Evolutionary conservation across 2,113 vertebrate genomes (phyloP), one percentile per base, ranked within the genome.

Genomic region (Camelus bactrianus): DNA sequence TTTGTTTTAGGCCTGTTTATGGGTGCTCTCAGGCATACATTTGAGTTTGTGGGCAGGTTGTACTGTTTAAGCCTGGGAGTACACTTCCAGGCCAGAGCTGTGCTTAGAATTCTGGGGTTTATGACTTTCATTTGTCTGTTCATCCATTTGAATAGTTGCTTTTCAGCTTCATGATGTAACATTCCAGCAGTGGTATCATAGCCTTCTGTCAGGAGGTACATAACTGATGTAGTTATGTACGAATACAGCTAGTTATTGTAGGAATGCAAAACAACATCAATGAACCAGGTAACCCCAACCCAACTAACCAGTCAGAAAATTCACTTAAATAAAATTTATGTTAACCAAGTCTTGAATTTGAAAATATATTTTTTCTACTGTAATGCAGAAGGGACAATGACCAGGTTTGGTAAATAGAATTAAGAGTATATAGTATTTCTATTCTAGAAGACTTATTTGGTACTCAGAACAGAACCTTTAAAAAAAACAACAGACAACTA

Each of bases 261-360:
- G 38, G 85, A 82, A 82, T 86, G 26, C 42, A 35, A 94, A 84
- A 62, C 32, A 70, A 67, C 80, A 80, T 11, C 22, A 76, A 35
- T 13, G n/a, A 54, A 72, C 4, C 52, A 64, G 19, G 22, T 52
- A 64, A 28, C 8, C 10, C 65, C 32, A n/a, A 35, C 4, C n/a
- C 48, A 48, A 17, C 64, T 46, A 92, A 50, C 30, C 32, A 50
- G 5, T 60, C 48, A 56, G 35, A 83, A 77, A 75, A 89, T 3
- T 15, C 24, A 58, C 72, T 77, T 83, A 85, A 81, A 52, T 91
- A 35, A 48, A 91, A 65, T 65, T 76, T 77, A 15, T 58, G 60
- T 86, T 92, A 73, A 72, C 20, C 48, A 62, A 32, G 38, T 80
- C 48, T 96, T 96, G 56, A 48, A 56, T 93, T 94, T 35, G 73